Conservation (phyloP, 2,113 vertebrate genomes). For the Grammomys surdaster region DNA sequence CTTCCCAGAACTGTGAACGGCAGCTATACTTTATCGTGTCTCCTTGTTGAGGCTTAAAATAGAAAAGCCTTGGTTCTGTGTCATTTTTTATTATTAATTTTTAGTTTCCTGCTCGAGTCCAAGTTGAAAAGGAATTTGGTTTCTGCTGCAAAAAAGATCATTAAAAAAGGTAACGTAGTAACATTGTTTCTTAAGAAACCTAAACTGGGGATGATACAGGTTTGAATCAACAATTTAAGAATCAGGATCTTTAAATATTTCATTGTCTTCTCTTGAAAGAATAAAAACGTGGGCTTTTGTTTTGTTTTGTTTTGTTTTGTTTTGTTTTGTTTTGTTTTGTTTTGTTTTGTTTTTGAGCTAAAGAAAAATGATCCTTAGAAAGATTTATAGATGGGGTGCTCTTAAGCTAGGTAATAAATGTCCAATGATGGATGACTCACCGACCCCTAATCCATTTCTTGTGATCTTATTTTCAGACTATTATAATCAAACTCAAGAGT, state of each 20-base stretch:
- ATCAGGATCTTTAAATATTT: slow-evolving; percentile 70
- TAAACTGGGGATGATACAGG: background rate
- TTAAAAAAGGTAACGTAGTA: slow-evolving; percentile 81
- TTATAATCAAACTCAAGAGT: slow-evolving; percentile 51
- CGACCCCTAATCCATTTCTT: slow-evolving; percentile 65
- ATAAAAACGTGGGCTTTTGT: slow-evolving; percentile 17
- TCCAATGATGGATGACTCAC: background rate
- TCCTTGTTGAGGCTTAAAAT: slow-evolving; percentile 59
- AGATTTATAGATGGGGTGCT: slow-evolving; percentile 51
- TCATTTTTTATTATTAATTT: slow-evolving; percentile 60
- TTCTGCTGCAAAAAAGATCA: slow-evolving; percentile 74
- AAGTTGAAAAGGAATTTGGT: slow-evolving; percentile 74
- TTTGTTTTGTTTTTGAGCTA: slow-evolving; percentile 28
- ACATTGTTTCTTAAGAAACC: background rate
- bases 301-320: background rate
- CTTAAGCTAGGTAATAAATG: slow-evolving; percentile 63
- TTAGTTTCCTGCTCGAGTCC: slow-evolving; percentile 74
- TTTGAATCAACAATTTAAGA: slow-evolving; percentile 63
- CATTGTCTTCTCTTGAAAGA: slow-evolving; percentile 49
- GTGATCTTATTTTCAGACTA: slow-evolving; percentile 67
- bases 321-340: too few species aligned
- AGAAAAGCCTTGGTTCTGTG: slow-evolving; percentile 22
- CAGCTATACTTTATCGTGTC: background rate
- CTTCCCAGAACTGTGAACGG: background rate
- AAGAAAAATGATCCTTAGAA: slow-evolving; percentile 51